Evolutionary conservation across 53 echinoderm and acorn worm genomes (phyloP).

Genomic region (Paelopatides confundens): DNA sequence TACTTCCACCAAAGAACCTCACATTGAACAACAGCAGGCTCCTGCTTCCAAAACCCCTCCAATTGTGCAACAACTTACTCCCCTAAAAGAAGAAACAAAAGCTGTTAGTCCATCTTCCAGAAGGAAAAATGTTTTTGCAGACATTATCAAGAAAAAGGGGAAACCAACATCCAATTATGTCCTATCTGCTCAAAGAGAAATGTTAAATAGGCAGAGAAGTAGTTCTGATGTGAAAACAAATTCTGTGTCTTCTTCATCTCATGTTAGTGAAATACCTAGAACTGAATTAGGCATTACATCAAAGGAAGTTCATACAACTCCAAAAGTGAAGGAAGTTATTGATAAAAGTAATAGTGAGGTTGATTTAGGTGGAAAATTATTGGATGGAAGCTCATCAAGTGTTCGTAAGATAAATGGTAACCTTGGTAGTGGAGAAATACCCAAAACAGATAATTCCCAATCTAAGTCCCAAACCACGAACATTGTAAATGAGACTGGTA

Average conservation of each 20-base stretch:
- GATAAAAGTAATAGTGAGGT: neutral
- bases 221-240: slow-evolving; percentile 37
- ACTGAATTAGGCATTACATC: neutral
- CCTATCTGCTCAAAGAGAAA: slow-evolving; percentile 81
- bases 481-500: neutral
- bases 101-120: slow-evolving; percentile 37
- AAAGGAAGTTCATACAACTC: neutral
- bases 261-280: neutral
- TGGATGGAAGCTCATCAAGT: neutral
- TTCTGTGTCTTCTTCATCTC: neutral
- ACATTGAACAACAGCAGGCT: neutral
- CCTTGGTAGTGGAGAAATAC: neutral
- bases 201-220: slow-evolving; percentile 63
- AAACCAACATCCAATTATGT: slow-evolving; percentile 69
- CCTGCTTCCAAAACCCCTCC: neutral
- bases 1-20: neutral
- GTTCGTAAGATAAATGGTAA: neutral
- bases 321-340: neutral
- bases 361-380: neutral
- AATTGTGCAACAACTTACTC: neutral
- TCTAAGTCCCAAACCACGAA: neutral
- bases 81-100: neutral
- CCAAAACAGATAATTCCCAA: neutral
- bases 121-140: slow-evolving; percentile 67
- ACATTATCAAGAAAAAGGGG: slow-evolving; percentile 82